A percentile compares a stretch with the other conserved stretches of the same genome.
These are phyloP conservation scores for Lepidurus apus DNA, from an alignment of 1,140 invertebrate species.

Conservation along the genomic window DNA sequence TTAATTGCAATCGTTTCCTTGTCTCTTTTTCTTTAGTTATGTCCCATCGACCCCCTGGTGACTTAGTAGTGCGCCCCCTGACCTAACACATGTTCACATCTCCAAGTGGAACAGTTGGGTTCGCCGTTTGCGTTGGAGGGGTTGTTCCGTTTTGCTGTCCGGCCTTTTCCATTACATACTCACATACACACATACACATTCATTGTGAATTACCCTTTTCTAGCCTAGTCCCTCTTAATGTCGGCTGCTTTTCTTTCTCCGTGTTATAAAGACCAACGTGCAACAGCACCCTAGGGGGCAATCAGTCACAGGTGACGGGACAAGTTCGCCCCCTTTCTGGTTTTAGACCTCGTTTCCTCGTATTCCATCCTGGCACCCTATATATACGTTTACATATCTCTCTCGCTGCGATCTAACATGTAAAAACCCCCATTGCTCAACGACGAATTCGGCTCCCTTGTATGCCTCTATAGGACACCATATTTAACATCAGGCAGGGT, in stretches of 20 bases:
- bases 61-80: background rate
- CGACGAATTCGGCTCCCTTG: too few relatives aligned
- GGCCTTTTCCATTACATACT: too few relatives aligned
- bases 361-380: background rate
- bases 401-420: too few relatives aligned
- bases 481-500: too few relatives aligned
- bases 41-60: conserved; percentile 17
- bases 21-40: conserved; percentile 15
- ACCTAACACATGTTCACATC: conserved; percentile 18
- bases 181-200: too few relatives aligned
- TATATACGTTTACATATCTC: too few relatives aligned
- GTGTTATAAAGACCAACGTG: conserved; percentile 14
- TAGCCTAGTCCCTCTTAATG: background rate
- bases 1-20: conserved; percentile 18
- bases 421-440: too few relatives aligned
- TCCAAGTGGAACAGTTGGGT: conserved; percentile 3
- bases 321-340: background rate
- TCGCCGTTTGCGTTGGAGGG: too few relatives aligned
- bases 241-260: background rate
- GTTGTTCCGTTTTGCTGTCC: too few relatives aligned
- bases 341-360: background rate
- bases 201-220: background rate
- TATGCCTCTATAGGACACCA: too few relatives aligned
- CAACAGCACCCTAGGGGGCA: conserved; percentile 6
- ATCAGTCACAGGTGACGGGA: conserved; percentile 20